Base-by-base conservation (phyloP, 2,888 invertebrate species). In the Clunio marinus region DNA sequence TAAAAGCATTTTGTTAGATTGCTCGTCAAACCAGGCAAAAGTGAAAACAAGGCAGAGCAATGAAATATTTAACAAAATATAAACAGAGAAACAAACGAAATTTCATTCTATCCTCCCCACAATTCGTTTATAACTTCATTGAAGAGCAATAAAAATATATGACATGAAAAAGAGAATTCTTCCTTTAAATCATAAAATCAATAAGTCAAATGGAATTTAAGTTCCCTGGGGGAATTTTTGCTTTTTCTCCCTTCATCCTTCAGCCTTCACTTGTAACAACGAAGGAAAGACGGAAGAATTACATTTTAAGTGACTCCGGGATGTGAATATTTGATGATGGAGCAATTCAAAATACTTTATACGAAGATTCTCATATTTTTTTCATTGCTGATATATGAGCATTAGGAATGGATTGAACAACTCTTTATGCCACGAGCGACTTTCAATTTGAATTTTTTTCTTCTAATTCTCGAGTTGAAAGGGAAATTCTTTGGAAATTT, bases 161-260 rank as follows among this genome's bases (percentile, higher is more conserved):
- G 57, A 57, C 57, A 27, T n/a, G 4, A 22, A 22, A 51, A 32
- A 32, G 4, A 32, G 32, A 17, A 17, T 57, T n/a, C n/a, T n/a
- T 27, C 28, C 24, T 28, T 27, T 58, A 32, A 60, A 60, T 60
- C 60, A 60, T 60, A 60, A 60, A 60, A 60, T 60, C 60, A 60
- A 60, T 60, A 60, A 60, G 60, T 60, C 60, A 60, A 60, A 60
- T 60, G 60, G 35, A 22, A 60, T 60, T 60, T 60, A n/a, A n/a
- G n/a, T 1, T 8, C 35, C 32, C 60, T 35, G 24, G 28, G 60
- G 27, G 60, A 60, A 35, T 28, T 57, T 24, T 27, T 58, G 25
- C 17, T 13, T 20, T 55, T 20, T n/a, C 3, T 24, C 13, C 57
- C n/a, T 25, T 25, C 27, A 13, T 57, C 24, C 15, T 28, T 3